Percentiles rank a stretch among this genome's conserved stretches.
Evolutionary conservation across 2,888 invertebrate species (phyloP).

Genomic region (Lasioglossum calceatum): DNA sequence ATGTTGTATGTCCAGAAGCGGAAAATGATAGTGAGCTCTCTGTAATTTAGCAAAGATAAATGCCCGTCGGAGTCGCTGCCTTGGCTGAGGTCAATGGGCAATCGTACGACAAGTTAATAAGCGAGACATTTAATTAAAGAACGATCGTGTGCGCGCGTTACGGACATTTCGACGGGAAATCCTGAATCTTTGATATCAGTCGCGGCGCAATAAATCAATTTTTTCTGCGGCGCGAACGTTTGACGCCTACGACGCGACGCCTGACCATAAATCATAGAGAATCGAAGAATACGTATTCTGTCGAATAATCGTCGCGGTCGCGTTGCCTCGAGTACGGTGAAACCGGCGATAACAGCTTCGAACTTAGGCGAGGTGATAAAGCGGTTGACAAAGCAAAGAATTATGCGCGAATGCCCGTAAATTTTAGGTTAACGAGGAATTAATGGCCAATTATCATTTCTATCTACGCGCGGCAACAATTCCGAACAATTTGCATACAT

Average conservation of each 20-base stretch:
- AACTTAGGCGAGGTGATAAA: not conserved
- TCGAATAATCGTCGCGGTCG: not conserved
- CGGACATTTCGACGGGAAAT: not conserved
- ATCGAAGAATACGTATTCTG: not conserved
- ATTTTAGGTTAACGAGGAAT: not conserved
- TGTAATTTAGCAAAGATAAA: conserved; percentile 43
- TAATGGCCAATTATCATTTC: not conserved
- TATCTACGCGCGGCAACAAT: not conserved
- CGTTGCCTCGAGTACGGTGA: not conserved
- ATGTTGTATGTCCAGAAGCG: conserved; percentile 24
- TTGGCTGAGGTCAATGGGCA: conserved; percentile 38
- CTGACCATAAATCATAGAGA: not conserved
- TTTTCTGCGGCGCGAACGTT: not conserved
- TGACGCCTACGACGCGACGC: not conserved
- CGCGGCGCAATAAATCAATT: not conserved
- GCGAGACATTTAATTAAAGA: conserved; percentile 20
- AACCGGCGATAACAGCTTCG: not conserved
- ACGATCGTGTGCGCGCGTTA: not conserved
- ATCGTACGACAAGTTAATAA: conserved; percentile 38
- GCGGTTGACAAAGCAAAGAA: not conserved
- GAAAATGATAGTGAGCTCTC: conserved; percentile 28
- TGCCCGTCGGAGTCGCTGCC: conserved; percentile 9
- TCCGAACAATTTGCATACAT: not conserved
- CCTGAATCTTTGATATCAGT: not conserved
- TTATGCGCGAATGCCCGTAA: not conserved